Conservation (phyloP, 2,888 invertebrate species). For the Opisthograptis luteolata region DNA sequence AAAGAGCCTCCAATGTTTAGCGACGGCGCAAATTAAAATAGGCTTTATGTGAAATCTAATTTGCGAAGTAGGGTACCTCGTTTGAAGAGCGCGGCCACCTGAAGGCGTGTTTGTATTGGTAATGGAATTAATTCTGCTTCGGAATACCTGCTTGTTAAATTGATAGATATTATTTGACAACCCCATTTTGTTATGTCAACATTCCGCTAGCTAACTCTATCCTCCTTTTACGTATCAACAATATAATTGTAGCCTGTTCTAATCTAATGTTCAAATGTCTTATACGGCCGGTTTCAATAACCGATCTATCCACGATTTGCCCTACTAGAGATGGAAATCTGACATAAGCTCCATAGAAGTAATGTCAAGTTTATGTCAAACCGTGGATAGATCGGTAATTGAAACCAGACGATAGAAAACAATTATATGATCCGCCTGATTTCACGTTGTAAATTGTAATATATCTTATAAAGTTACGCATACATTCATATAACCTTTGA, state of each 20-base stretch:
- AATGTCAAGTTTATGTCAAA: no score
- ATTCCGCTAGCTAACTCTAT: no score
- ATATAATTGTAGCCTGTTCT: constrained; percentile 21
- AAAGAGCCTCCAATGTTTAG: constrained; percentile 79
- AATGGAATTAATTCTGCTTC: constrained; percentile 79
- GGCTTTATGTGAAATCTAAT: constrained; percentile 83
- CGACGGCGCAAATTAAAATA: constrained; percentile 82
- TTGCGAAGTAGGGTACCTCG: constrained; percentile 74
- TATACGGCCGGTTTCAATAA: not conserved
- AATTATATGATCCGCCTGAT: no score
- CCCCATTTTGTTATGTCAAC: constrained; percentile 28
- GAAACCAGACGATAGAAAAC: no score
- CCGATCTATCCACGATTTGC: no score
- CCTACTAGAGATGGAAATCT: no score
- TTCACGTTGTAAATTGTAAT: no score
- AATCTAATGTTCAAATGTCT: constrained; percentile 6
- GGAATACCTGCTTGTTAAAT: constrained; percentile 54
- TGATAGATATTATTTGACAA: constrained; percentile 38
- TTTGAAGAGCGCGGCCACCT: constrained; percentile 59
- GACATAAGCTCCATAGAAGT: no score
- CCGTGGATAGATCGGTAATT: no score
- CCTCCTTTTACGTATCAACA: no score
- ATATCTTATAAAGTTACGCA: no score
- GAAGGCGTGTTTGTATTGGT: constrained; percentile 75
- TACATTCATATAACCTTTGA: no score